phyloP scores from a whole-genome alignment of 2,113 vertebrate species.

The Rhea americana region DNA sequence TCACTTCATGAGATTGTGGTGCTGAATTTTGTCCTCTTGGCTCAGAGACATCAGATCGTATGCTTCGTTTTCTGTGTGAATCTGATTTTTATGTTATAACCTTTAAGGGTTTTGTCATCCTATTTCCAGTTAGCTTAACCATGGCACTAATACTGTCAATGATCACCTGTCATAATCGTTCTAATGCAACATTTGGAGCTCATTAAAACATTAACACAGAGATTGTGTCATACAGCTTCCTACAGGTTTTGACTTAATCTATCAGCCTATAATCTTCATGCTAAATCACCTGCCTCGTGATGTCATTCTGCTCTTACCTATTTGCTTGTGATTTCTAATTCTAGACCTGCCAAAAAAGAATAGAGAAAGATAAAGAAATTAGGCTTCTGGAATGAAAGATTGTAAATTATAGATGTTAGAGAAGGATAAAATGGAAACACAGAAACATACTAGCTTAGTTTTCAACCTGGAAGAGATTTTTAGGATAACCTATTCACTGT shows the following conservation, averaged over 20 bases:
- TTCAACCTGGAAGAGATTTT: not conserved
- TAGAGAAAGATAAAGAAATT: slow-evolving; percentile 3
- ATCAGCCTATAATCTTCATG: not conserved
- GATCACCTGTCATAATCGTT: slow-evolving; percentile 2
- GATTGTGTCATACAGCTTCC: not conserved
- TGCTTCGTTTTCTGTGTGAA: not conserved
- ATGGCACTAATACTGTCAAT: not conserved
- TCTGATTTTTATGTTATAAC: not conserved
- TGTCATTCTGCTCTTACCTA: not conserved
- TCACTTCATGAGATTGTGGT: not conserved
- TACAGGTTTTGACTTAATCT: not conserved
- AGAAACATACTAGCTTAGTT: not conserved
- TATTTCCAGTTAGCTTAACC: not conserved
- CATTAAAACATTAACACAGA: not conserved
- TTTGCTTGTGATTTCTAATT: slow-evolving; percentile 23
- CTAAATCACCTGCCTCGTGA: not conserved
- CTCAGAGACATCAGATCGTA: accelerated
- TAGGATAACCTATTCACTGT: not conserved
- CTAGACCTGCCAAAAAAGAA: not conserved
- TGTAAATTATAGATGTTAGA: not conserved
- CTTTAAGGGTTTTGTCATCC: not conserved
- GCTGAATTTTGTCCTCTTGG: not conserved
- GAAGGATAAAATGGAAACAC: slow-evolving; percentile 20
- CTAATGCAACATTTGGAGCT: not conserved
- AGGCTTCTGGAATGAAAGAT: not conserved